Percentiles rank a stretch among this genome's conserved stretches.
phyloP scores from a whole-genome alignment of 2,797 vertebrate species.

The Babyrousa celebensis region DNA sequence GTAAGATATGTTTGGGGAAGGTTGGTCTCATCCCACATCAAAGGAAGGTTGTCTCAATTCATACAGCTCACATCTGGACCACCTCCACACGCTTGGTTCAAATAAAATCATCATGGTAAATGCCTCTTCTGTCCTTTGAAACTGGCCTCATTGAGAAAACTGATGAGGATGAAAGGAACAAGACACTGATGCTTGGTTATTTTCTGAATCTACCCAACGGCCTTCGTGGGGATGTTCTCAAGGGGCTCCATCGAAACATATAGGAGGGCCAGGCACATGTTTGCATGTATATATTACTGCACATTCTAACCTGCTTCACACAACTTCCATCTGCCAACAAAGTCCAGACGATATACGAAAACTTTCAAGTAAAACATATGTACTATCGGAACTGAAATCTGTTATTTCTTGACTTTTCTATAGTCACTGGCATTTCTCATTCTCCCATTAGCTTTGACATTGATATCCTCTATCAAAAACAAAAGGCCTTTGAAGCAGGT shows the following conservation, averaged over 20 bases:
- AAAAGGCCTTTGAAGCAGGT: not conserved
- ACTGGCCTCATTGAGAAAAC: not conserved
- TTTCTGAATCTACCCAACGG: conserved; percentile 22
- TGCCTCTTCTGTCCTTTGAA: not conserved
- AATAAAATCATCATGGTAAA: accelerated
- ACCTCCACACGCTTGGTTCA: conserved; percentile 60
- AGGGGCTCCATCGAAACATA: conserved; percentile 14
- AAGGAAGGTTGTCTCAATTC: not conserved
- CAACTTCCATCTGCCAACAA: conserved; percentile 40
- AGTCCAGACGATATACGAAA: not conserved
- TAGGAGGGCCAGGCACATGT: not conserved
- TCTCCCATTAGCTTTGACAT: not conserved
- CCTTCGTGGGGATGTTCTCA: not conserved
- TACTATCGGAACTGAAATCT: not conserved
- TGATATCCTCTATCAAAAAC: not conserved
- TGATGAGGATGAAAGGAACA: not conserved
- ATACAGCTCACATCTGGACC: conserved; percentile 59
- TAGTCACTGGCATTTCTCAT: not conserved
- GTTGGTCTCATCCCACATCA: conserved; percentile 6
- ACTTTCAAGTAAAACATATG: conserved; percentile 40
- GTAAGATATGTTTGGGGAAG: conserved; percentile 8
- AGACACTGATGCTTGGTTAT: not conserved
- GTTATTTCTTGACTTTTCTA: conserved; percentile 29
- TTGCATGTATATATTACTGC: not conserved
- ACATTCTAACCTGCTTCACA: not conserved